Evolutionary conservation across 2,888 invertebrate genomes (phyloP).

Genomic region (Osedax frankpressi): DNA sequence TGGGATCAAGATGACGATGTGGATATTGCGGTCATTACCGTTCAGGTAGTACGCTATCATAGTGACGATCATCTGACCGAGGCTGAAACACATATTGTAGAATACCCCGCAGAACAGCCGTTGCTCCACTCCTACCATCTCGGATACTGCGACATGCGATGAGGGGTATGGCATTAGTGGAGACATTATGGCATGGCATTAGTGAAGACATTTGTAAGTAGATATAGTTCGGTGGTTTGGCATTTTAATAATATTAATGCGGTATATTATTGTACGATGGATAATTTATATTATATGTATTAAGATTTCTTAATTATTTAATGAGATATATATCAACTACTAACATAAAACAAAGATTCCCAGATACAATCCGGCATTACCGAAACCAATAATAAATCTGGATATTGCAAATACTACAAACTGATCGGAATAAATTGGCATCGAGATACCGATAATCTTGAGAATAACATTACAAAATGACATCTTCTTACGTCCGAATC

Average conservation of each 20-base stretch:
- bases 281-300: no score
- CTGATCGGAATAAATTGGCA: constrained; percentile 19
- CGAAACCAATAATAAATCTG: constrained; percentile 24
- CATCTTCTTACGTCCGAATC: constrained; percentile 24
- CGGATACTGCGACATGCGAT: not conserved
- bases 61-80: not conserved
- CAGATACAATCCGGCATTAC: constrained; percentile 20
- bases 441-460: constrained; percentile 20
- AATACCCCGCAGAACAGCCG: not conserved
- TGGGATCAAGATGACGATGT: not conserved
- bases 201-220: no score
- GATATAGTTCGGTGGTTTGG: no score
- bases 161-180: no score
- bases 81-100: not conserved
- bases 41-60: not conserved
- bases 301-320: no score
- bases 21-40: not conserved
- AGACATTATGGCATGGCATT: no score
- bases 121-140: not conserved
- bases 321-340: no score
- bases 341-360: constrained; percentile 24
- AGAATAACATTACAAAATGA: constrained; percentile 14
- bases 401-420: constrained; percentile 19
- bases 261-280: no score
- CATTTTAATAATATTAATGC: no score